These are phyloP conservation scores for Corythoichthys haematopterus DNA, from an alignment of 2,113 vertebrate genomes.

Conservation along the genomic window DNA sequence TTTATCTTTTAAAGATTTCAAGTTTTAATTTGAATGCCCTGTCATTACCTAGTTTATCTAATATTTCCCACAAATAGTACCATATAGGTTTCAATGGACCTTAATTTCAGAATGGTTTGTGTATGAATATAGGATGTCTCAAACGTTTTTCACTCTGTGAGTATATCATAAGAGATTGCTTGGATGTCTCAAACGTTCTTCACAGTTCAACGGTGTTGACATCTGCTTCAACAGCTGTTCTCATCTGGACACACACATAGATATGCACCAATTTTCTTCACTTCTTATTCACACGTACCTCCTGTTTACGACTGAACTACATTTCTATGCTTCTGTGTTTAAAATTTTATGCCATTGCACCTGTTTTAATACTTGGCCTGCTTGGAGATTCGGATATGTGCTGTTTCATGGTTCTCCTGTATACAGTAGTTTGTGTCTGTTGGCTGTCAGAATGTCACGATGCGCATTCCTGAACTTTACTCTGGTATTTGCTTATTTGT, in stretches of 20 bases:
- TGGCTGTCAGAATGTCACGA: slow-evolving; percentile 42
- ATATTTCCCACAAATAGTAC: neutral
- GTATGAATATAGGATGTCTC: slow-evolving; percentile 41
- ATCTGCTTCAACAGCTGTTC: slow-evolving; percentile 72
- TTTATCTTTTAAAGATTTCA: no score
- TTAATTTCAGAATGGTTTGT: neutral
- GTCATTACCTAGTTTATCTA: neutral
- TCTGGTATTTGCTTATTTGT: slow-evolving; percentile 1
- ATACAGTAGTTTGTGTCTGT: slow-evolving; percentile 13
- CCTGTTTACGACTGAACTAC: slow-evolving; percentile 3
- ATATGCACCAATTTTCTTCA: neutral
- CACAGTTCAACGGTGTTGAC: slow-evolving; percentile 63
- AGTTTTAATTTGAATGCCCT: neutral
- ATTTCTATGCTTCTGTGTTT: slow-evolving; percentile 11
- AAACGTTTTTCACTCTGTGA: slow-evolving; percentile 61
- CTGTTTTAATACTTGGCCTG: slow-evolving; percentile 3
- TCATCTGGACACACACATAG: slow-evolving; percentile 35
- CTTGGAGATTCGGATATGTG: slow-evolving; percentile 6
- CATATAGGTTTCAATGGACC: neutral
- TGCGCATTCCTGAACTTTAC: slow-evolving; percentile 32
- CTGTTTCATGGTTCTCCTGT: slow-evolving; percentile 6
- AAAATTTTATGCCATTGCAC: slow-evolving; percentile 1
- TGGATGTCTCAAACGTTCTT: slow-evolving; percentile 64
- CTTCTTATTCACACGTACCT: slow-evolving; percentile 14
- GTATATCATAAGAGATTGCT: slow-evolving; percentile 25